Conservation (phyloP, 2,888 invertebrate genomes). For the Eupeodes latifasciatus region DNA sequence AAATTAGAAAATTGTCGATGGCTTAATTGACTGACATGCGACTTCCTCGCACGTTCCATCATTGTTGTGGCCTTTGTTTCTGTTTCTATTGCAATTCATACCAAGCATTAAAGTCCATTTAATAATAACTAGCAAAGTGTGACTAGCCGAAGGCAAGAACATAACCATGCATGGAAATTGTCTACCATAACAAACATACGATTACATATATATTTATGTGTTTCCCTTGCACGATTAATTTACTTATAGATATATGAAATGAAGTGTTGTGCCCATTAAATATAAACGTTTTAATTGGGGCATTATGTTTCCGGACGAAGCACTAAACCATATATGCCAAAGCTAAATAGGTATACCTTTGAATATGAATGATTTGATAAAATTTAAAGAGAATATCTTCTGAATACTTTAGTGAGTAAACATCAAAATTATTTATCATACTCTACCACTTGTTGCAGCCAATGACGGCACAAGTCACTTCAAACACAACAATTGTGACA, state of each 20-base stretch:
- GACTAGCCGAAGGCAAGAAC: neutral
- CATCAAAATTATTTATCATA: neutral
- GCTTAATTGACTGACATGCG: conserved; percentile 46
- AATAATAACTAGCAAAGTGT: conserved; percentile 24
- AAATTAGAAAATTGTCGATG: conserved; percentile 37
- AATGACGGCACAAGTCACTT: neutral
- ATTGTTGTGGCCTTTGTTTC: conserved; percentile 10
- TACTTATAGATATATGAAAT: neutral
- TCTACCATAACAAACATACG: conserved; percentile 21
- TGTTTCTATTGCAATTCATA: conserved; percentile 13
- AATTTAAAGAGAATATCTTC: neutral
- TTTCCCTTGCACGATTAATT: conserved; percentile 25
- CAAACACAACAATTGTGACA: neutral
- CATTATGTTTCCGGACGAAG: conserved; percentile 10
- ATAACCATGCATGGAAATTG: conserved; percentile 17
- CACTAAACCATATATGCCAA: neutral
- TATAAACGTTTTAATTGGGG: conserved; percentile 34
- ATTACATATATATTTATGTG: no score
- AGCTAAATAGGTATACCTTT: neutral
- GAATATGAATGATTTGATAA: neutral
- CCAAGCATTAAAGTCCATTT: conserved; percentile 12
- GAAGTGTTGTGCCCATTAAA: neutral
- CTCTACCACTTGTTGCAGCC: neutral
- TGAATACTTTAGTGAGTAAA: neutral
- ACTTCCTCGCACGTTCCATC: conserved; percentile 47